A percentile compares a stretch with the other conserved stretches of the same genome.
Conservation (phyloP, 2,113 vertebrate genomes). For the Amia ocellicauda region DNA sequence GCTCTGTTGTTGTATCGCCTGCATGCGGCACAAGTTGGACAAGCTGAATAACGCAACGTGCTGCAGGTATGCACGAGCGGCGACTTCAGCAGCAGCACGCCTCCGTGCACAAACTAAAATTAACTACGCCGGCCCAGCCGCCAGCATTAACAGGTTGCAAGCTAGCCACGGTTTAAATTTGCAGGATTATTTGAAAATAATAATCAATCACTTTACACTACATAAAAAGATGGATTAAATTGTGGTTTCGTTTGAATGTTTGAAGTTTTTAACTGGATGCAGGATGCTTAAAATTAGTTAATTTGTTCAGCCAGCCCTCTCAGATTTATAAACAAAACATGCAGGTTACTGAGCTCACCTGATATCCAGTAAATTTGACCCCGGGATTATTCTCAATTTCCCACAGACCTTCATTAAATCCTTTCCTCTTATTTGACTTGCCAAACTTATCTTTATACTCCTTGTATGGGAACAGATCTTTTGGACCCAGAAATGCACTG, state of each 20-base stretch:
- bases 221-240: too few species aligned
- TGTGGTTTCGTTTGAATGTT: too few species aligned
- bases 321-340: too few species aligned
- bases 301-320: not conserved
- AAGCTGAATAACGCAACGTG: too few species aligned
- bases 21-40: not conserved
- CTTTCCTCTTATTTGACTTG: constrained; percentile 97
- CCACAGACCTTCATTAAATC: constrained; percentile 97
- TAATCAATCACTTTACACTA: too few species aligned
- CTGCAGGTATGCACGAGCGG: not conserved
- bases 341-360: constrained; percentile 76
- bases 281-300: not conserved
- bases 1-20: constrained; percentile 91
- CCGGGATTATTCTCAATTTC: constrained; percentile 98
- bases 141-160: too few species aligned
- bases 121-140: too few species aligned
- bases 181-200: too few species aligned
- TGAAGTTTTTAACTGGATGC: not conserved
- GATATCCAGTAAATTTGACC: constrained; percentile 95
- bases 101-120: not conserved
- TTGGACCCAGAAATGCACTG: constrained; percentile 92
- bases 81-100: not conserved
- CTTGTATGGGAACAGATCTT: constrained; percentile 95
- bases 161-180: too few species aligned
- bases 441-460: constrained; percentile 98